Percentiles rank a stretch among this genome's conserved stretches.
phyloP scores from a whole-genome alignment of 2,113 vertebrate genomes.

The Semnopithecus entellus region DNA sequence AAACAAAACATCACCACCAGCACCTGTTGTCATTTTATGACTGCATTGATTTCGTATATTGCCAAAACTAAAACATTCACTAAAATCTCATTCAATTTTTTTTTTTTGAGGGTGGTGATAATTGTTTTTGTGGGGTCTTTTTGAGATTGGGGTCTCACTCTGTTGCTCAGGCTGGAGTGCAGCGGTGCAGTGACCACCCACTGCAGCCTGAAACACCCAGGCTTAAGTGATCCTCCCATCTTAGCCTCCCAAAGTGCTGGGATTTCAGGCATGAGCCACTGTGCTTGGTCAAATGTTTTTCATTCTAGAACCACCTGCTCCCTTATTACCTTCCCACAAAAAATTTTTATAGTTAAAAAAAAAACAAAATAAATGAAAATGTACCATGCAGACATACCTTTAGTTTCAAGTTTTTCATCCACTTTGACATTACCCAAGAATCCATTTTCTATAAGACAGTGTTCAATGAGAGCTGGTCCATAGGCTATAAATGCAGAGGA shows the following conservation, averaged over 20 bases:
- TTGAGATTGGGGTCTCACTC: neutral
- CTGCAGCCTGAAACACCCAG: neutral
- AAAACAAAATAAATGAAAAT: conserved; percentile 25
- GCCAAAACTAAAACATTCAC: neutral
- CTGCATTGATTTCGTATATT: neutral
- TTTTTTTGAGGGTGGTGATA: too few species aligned
- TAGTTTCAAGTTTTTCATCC: conserved; percentile 86
- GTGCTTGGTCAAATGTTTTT: neutral
- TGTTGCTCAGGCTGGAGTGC: neutral
- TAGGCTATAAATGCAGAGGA: conserved; percentile 86
- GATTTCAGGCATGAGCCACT: neutral
- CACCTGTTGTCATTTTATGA: neutral
- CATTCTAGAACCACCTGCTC: neutral
- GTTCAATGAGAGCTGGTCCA: conserved; percentile 94
- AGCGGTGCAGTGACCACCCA: too few species aligned
- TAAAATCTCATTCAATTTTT: neutral
- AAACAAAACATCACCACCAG: neutral
- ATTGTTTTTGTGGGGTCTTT: neutral
- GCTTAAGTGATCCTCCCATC: neutral
- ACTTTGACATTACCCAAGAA: conserved; percentile 89
- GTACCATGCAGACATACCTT: conserved; percentile 77
- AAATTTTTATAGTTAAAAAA: conserved; percentile 7
- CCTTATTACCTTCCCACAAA: conserved; percentile 19
- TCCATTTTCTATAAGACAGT: conserved; percentile 93
- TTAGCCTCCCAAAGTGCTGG: neutral